Percentiles rank a stretch among this genome's conserved stretches.
Conservation (phyloP, 2,888 invertebrate genomes). For the Standfussiana lucernea region DNA sequence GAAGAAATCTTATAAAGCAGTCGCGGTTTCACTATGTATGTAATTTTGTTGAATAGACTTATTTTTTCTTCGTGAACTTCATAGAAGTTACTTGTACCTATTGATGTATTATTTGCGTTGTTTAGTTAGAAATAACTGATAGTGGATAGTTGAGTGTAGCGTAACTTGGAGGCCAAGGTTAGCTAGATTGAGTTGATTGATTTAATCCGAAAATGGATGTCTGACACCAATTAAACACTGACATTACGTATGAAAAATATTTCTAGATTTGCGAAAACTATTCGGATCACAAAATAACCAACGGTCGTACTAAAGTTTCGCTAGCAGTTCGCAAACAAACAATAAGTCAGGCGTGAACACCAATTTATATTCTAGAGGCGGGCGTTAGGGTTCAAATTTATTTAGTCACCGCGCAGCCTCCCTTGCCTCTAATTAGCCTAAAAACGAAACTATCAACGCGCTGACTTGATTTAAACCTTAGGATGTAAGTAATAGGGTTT, state of each 20-base stretch:
- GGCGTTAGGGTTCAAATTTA: conserved; percentile 76
- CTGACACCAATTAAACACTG: too few species aligned
- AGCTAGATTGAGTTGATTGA: not conserved
- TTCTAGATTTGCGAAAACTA: conserved; percentile 13
- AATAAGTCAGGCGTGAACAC: conserved; percentile 46
- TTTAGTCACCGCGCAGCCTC: conserved; percentile 70
- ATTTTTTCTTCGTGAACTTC: not conserved
- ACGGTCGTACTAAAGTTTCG: conserved; percentile 62
- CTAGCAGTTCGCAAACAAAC: conserved; percentile 68
- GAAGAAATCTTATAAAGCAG: not conserved
- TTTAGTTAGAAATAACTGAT: too few species aligned
- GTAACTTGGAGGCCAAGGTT: not conserved
- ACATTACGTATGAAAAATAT: not conserved
- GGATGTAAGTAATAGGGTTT: conserved; percentile 66
- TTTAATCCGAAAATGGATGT: not conserved
- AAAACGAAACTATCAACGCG: conserved; percentile 79
- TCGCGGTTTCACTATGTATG: not conserved
- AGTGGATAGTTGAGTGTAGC: not conserved
- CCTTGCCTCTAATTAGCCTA: conserved; percentile 88
- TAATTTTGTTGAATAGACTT: too few species aligned
- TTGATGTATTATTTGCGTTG: not conserved
- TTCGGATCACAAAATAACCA: conserved; percentile 54
- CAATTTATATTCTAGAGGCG: conserved; percentile 63
- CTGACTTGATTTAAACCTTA: conserved; percentile 68
- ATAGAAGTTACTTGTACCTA: not conserved